Evolutionary conservation across 2,113 vertebrate genomes (phyloP).

Genomic region (Ceuthmochares aereus): DNA sequence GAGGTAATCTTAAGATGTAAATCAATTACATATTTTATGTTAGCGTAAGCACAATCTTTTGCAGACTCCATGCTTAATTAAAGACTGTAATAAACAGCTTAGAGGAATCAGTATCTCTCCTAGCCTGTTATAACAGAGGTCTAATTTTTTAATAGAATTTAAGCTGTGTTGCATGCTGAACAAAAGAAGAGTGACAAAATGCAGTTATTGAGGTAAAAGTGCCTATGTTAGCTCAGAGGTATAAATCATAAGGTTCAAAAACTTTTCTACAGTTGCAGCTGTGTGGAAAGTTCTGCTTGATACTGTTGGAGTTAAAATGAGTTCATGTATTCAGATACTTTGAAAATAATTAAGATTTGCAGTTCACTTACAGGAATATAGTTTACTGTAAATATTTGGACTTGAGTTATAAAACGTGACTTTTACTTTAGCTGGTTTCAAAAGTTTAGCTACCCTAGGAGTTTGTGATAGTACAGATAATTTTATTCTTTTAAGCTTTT

Average conservation of each 20-base stretch:
- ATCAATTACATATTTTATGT: background rate
- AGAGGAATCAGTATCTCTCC: background rate
- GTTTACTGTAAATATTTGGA: background rate
- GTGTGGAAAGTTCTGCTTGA: background rate
- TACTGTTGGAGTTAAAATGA: background rate
- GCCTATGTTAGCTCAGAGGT: background rate
- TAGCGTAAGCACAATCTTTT: background rate
- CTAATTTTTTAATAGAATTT: background rate
- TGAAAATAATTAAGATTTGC: background rate
- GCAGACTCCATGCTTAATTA: background rate
- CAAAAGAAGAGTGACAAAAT: background rate
- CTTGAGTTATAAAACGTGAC: background rate
- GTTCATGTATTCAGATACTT: background rate
- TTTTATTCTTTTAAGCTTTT: background rate
- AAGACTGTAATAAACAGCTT: background rate
- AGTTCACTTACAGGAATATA: background rate
- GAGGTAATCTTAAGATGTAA: background rate
- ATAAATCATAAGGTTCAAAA: background rate
- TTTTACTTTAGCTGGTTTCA: background rate
- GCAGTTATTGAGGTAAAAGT: background rate
- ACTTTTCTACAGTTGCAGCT: background rate
- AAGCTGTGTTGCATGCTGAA: background rate
- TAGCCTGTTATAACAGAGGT: background rate
- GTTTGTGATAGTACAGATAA: background rate
- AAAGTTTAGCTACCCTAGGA: background rate